Conservation (phyloP, 2,113 vertebrate species). For the Paraplagusia blochii region DNA sequence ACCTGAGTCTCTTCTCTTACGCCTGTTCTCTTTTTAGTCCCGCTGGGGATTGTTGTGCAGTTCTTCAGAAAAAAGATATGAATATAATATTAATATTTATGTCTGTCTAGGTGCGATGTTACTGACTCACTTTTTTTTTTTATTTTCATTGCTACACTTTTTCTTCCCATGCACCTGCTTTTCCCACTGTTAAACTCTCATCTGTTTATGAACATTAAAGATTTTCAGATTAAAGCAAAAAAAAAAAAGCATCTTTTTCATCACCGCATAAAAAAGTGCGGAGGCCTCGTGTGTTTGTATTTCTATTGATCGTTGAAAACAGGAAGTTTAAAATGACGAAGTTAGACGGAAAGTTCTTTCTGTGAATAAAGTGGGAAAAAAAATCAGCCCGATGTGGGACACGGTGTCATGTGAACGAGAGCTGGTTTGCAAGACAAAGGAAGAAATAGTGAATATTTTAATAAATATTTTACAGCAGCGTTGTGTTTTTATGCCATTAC, state of each 20-base stretch:
- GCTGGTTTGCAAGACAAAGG: no score
- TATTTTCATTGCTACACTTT: not conserved
- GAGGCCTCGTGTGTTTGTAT: not conserved
- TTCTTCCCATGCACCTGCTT: not conserved
- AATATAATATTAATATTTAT: not conserved
- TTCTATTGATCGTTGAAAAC: not conserved
- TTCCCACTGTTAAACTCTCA: not conserved
- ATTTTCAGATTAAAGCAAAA: not conserved
- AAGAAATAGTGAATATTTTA: no score
- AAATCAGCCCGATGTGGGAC: no score
- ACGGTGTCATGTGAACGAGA: no score
- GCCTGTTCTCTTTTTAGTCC: not conserved
- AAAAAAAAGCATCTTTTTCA: not conserved
- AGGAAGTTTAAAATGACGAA: no score
- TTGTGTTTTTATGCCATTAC: no score
- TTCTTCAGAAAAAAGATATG: conserved; percentile 1
- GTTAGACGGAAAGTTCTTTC: no score
- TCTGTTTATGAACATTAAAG: not conserved
- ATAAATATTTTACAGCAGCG: no score
- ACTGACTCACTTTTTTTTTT: not conserved
- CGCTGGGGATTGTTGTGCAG: not conserved
- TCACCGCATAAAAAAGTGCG: not conserved
- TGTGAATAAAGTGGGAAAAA: no score
- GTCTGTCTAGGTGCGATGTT: conserved; percentile 3
- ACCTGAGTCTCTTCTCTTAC: conserved; percentile 3